Conservation (phyloP, 2,113 vertebrate species). For the Rynchops niger region DNA sequence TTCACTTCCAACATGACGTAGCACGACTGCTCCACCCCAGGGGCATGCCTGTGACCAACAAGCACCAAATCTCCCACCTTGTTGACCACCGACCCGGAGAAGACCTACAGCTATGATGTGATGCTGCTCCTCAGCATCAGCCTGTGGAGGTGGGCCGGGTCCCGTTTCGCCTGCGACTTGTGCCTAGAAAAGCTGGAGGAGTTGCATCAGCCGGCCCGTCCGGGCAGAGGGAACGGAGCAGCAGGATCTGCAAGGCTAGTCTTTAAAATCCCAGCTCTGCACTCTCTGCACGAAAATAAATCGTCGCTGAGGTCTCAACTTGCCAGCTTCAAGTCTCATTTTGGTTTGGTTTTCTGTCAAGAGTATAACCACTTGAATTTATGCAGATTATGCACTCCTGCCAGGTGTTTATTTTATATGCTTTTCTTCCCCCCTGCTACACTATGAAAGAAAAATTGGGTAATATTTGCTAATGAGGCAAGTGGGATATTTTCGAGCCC, state of each 20-base stretch:
- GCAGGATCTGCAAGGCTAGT: not conserved
- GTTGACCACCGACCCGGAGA: not conserved
- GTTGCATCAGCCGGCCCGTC: rapidly evolving
- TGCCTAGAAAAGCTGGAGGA: not conserved
- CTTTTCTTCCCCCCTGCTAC: not conserved
- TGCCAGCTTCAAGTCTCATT: not conserved
- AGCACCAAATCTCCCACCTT: not conserved
- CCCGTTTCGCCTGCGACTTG: rapidly evolving
- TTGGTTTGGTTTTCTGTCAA: conserved; percentile 20
- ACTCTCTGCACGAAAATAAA: not conserved
- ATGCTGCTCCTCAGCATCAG: not conserved
- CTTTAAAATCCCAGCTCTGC: not conserved
- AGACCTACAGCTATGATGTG: rapidly evolving
- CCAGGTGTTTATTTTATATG: conserved; percentile 63
- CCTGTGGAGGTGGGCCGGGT: rapidly evolving
- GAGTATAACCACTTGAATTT: conserved; percentile 36
- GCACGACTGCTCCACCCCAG: not conserved
- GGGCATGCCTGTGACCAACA: too few species aligned
- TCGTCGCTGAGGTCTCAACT: not conserved
- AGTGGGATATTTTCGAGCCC: conserved; percentile 26
- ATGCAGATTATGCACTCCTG: conserved; percentile 53
- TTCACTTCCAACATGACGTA: not conserved
- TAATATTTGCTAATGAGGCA: conserved; percentile 67
- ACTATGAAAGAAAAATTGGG: conserved; percentile 40
- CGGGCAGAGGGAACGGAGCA: not conserved